Base-by-base conservation (phyloP, 2,888 invertebrate genomes). In the Abrostola tripartita region DNA sequence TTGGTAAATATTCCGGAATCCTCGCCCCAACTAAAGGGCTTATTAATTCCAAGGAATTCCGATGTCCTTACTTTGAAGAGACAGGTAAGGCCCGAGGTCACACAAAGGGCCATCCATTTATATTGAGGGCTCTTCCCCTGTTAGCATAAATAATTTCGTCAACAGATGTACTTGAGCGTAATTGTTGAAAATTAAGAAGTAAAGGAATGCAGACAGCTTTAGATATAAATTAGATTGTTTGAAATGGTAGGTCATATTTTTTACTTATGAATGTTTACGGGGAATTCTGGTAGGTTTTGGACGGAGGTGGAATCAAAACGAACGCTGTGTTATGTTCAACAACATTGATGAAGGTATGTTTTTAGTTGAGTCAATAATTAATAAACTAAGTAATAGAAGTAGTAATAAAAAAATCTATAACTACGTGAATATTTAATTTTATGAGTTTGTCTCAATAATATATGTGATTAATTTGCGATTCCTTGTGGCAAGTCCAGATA, bases 41-140 rank as follows among this genome's bases (percentile, higher is more conserved):
- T 90, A 91, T 90, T 91, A 91, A 91, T 90, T 88, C 84, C 76
- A 70, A 76, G 85, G 86, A 88, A 91, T 90, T 86, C 81, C 85
- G 80, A 86, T 88, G 86, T 81, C 86, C 84, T 76, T 81, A 84
- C 85, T 88, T 85, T 84, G 84, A 87, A 76, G 78, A 86, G 82
- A 84, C 86, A 87, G 88, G 88, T 87, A 86, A 80, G 72, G 77
- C 74, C 74, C 73, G 78, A 76, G 78, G 83, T 84, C 81, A 87
- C 85, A 87, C 83, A 88, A 88, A 89, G 88, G 85, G 74, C 83
- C 85, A 85, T 87, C 84, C 82, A 86, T 87, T 69, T 89, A 88
- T 85, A 88, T 88, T 87, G 82, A 86, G 85, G 82, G 81, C 77
- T 60, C 72, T 84, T 82, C 75, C 60, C 63, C 81, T 85, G 84